Conservation (phyloP, 2,888 invertebrate genomes). For the Cephus spinipes region DNA sequence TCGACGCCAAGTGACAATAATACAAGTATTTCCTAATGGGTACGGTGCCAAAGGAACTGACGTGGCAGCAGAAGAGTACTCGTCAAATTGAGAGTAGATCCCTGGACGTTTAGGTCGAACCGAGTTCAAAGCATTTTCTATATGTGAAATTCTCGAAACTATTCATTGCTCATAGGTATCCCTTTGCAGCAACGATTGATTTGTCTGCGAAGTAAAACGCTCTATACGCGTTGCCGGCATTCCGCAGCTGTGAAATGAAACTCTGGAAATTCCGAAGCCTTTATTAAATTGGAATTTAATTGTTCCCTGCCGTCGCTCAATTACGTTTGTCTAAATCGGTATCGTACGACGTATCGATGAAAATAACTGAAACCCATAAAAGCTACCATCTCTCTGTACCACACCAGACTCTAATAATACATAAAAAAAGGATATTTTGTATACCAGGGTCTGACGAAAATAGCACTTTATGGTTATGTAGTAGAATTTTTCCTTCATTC, state of each 20-base stretch:
- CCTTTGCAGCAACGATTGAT: constrained; percentile 36
- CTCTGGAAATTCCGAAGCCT: constrained; percentile 48
- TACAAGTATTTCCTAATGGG: no score
- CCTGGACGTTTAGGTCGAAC: constrained; percentile 1
- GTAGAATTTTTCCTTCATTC: not conserved
- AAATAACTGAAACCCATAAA: not conserved
- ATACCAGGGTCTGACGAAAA: not conserved
- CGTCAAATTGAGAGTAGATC: not conserved
- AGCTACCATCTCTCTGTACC: not conserved
- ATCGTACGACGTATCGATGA: not conserved
- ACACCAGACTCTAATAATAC: not conserved
- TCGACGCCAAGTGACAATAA: no score
- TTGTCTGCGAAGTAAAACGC: constrained; percentile 42
- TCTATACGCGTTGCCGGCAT: constrained; percentile 36
- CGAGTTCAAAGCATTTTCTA: constrained; percentile 20
- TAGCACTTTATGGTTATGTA: not conserved
- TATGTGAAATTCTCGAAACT: not conserved
- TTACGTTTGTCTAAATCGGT: constrained; percentile 30
- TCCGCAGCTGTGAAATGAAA: constrained; percentile 49
- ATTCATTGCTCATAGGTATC: not conserved
- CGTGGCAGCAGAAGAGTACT: not conserved
- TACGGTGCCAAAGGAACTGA: not conserved
- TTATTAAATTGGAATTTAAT: constrained; percentile 59
- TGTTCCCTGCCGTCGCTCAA: constrained; percentile 45
- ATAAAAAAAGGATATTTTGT: not conserved